phyloP scores from a whole-genome alignment of 2,113 vertebrate species.

The Bolborhynchus lineola region DNA sequence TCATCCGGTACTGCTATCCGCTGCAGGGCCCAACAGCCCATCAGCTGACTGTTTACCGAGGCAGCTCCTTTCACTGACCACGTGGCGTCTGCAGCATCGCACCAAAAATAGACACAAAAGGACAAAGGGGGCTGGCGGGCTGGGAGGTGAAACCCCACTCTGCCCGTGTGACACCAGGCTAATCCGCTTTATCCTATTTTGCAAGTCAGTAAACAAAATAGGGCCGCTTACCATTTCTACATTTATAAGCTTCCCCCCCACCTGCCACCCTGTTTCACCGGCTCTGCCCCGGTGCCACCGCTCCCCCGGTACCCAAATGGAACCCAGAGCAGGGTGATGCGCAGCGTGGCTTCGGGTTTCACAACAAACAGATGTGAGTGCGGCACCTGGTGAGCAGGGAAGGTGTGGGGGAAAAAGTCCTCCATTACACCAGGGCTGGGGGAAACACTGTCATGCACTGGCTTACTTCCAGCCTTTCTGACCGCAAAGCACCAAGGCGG shows the following conservation, averaged over 20 bases:
- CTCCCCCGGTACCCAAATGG: slow-evolving; percentile 82
- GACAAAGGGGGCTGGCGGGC: slow-evolving; percentile 60
- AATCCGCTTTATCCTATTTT: slow-evolving; percentile 45
- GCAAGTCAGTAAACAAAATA: slow-evolving; percentile 23
- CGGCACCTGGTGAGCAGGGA: slow-evolving; percentile 49
- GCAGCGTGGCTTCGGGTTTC: slow-evolving; percentile 82
- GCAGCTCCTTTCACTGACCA: slow-evolving; percentile 67
- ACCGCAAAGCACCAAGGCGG: neutral
- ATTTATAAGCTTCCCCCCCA: neutral
- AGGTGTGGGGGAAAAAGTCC: neutral
- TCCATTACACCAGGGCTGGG: neutral
- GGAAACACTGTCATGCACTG: neutral
- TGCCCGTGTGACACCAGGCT: slow-evolving; percentile 12
- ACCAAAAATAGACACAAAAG: slow-evolving; percentile 79
- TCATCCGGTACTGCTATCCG: neutral
- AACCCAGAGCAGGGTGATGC: slow-evolving; percentile 81
- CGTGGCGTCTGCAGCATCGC: slow-evolving; percentile 73
- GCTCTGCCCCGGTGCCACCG: neutral
- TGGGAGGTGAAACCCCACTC: slow-evolving; percentile 56
- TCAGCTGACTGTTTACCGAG: slow-evolving; percentile 73
- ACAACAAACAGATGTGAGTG: slow-evolving; percentile 92
- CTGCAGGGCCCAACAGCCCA: slow-evolving; percentile 26
- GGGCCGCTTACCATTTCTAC: neutral
- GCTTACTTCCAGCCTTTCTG: neutral
- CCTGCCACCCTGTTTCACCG: neutral